Conservation (phyloP, 2,797 vertebrate genomes). For the Hippoglossus hippoglossus region DNA sequence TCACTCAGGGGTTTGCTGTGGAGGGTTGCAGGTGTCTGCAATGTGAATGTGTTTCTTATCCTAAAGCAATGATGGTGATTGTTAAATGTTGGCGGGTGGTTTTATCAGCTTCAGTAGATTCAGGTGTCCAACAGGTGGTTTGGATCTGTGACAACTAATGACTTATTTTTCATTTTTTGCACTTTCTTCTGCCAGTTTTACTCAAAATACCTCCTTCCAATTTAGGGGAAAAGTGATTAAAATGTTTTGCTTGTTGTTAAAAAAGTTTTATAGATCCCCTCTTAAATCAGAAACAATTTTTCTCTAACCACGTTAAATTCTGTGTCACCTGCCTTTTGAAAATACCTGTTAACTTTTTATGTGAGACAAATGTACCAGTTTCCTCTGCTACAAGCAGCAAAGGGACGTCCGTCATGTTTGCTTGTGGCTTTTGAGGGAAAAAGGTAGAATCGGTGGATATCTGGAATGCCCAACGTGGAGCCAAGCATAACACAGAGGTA, state of each 20-base stretch:
- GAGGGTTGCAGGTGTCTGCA: slow-evolving; percentile 33
- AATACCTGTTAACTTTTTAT: background rate
- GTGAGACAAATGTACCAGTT: slow-evolving; percentile 9
- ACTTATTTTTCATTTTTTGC: slow-evolving; percentile 5
- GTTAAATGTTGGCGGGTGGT: background rate
- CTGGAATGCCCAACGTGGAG: slow-evolving; percentile 74
- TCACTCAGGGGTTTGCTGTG: slow-evolving; percentile 28
- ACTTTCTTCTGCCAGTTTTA: background rate
- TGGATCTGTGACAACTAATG: slow-evolving; percentile 5
- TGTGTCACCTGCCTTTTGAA: slow-evolving; percentile 9
- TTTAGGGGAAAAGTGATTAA: background rate
- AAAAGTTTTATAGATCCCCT: background rate
- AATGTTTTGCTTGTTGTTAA: slow-evolving; percentile 5
- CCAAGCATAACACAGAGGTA: slow-evolving; percentile 82
- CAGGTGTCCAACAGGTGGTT: slow-evolving; percentile 42
- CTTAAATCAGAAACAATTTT: background rate
- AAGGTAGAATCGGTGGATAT: slow-evolving; percentile 77
- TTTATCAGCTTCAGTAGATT: slow-evolving; percentile 21
- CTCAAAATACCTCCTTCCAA: background rate
- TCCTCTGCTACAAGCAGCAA: slow-evolving; percentile 27
- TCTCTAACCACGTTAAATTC: background rate
- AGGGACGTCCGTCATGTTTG: slow-evolving; percentile 46
- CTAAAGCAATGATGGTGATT: slow-evolving; percentile 1
- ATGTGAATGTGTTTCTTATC: slow-evolving; percentile 14
- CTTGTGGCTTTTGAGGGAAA: slow-evolving; percentile 54